These are phyloP conservation scores for Anastrepha ludens DNA, from an alignment of 1,140 invertebrate genomes.

Conservation along the genomic window DNA sequence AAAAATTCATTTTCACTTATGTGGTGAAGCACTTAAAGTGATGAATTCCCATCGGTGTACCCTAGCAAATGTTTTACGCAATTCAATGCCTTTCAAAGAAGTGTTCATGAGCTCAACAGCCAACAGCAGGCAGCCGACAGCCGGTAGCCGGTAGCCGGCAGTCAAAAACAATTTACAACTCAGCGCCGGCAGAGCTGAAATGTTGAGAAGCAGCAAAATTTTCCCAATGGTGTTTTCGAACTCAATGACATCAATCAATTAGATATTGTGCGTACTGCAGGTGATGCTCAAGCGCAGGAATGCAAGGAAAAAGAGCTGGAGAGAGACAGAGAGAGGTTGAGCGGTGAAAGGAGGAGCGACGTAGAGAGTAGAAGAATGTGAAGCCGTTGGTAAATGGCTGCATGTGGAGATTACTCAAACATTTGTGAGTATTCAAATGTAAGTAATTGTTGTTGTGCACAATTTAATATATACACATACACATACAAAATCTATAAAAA, in stretches of 20 bases:
- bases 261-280: constrained; percentile 16
- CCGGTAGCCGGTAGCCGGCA: not conserved
- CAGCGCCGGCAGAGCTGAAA: constrained; percentile 14
- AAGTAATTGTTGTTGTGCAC: constrained; percentile 50
- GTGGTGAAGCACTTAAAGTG: constrained; percentile 47
- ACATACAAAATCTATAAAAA: constrained; percentile 16
- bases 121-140: not conserved
- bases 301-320: not conserved
- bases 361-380: not conserved
- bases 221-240: constrained; percentile 41
- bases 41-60: constrained; percentile 24
- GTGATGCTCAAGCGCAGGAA: not conserved
- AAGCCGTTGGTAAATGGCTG: too few relatives aligned
- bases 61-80: not conserved
- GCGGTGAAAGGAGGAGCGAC: not conserved
- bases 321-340: too few relatives aligned
- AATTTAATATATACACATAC: not conserved
- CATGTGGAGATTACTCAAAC: constrained; percentile 17
- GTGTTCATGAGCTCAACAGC: not conserved
- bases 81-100: constrained; percentile 13
- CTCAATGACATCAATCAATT: constrained; percentile 51
- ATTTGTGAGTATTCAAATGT: constrained; percentile 11
- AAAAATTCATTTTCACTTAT: constrained; percentile 47
- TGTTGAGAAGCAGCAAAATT: constrained; percentile 8
- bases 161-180: constrained; percentile 53